Evolutionary conservation across 2,113 vertebrate genomes (phyloP), one percentile per base, ranked within the genome.

Genomic region (Mobula hypostoma): DNA sequence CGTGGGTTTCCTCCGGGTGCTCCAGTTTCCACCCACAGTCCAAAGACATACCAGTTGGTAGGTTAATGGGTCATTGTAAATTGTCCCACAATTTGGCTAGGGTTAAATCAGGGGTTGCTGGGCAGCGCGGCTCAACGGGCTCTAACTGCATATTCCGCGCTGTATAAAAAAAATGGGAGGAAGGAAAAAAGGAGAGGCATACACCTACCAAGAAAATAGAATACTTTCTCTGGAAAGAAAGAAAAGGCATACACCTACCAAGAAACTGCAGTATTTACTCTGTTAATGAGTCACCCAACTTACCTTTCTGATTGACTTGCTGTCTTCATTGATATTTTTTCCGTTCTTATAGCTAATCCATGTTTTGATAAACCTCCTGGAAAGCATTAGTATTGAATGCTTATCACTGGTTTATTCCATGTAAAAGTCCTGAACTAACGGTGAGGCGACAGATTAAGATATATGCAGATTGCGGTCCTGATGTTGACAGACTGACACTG

Each of bases 371-470:
- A 88, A 88, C 11, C 83, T n/a, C 19, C 3, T 72, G 11, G 70
- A 92, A 72, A 92, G 36, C 40, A 66, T n/a, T 72, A 48, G 6
- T 32, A 27, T 5, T 21, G 21, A 12, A 72, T 40, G 40, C 32
- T 48, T 40, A 72, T 70, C 90, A 40, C 32, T 12, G 36, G 90
- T 72, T 92, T n/a, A 68, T 70, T 70, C 66, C 32, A 70, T 70
- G 68, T 48, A 8, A 72, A 11, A 40, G 90, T 70, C 17, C 90
- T 92, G n/a, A 92, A 48, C 70, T 72, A 72, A 72, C 90, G 1
- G 63, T 19, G 90, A 92, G 68, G 90, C 74, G 32, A 72, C 90
- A 92, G 24, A 92, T 92, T 72, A 66, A 92, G 90, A 72, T 92
- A 66, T 24, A 9, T 48, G 66, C 9, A 92, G 66, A 92, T 92